Base-by-base conservation (phyloP, 2,113 vertebrate genomes). In the Oostethus manadensis region DNA sequence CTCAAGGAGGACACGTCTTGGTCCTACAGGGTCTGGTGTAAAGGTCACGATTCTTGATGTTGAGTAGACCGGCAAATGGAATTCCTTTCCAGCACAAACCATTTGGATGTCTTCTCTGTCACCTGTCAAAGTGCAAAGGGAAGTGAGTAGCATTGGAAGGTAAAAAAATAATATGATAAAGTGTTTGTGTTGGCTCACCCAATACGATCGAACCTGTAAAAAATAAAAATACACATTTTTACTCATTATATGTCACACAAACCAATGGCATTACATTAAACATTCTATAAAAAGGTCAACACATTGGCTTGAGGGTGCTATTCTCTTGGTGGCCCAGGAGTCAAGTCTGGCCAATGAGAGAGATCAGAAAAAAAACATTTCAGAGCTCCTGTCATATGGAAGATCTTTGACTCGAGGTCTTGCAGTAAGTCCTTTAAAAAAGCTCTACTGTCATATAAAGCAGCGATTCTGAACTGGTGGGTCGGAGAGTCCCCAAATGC, bases 1-100 rank as follows among this genome's bases (percentile, higher is more conserved):
- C 13, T 89, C 85, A 43, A 88, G 71, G 63, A 89, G 73, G 18
- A 86, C 29, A 5, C 49, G 83, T 23, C 57, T 82, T 0, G 56
- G 65, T 11, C 75, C 86, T 0, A 70, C 66, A 0, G 58, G 33
- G 50, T 69, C 23, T 0, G 80, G 83, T 2, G 78, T 84, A 26
- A 88, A 89, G 10, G 75, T 83, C 51, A 89, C 88, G 0, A 35
- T 79, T 47, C 84, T 84, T 23, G 79, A 83, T 2, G 70, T 76
- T 0, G 88, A 86, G 60, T 83, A 83, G 17, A 89, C 81, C 0
- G 84, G 85, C 10, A 88, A 57, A 18, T 68, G 78, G 35, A 88
- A 88, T 48, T 88, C 83, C 44, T 82, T 78, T 21, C 88, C 86
- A 0, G 72, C 62, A 55, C 88, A 89, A 17, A 88, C 44, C 21